These are phyloP conservation scores for Luehdorfia chinensis DNA, from an alignment of 1,140 invertebrate genomes.

Conservation along the genomic window DNA sequence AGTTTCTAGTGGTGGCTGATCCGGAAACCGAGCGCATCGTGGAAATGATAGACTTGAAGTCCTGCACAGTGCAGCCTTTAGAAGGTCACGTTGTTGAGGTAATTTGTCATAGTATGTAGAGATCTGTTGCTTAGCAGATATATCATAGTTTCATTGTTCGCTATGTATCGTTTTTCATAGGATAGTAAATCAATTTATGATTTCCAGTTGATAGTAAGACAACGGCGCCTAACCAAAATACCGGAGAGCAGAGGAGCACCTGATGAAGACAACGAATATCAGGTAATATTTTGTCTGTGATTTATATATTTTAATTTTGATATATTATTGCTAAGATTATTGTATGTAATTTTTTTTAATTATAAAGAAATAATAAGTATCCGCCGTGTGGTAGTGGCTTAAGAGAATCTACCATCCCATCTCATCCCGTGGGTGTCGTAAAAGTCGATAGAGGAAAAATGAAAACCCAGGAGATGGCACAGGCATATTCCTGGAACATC, in stretches of 20 bases:
- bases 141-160: background rate
- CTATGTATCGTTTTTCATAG: background rate
- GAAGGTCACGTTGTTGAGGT: constrained; percentile 46
- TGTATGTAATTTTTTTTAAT: no score
- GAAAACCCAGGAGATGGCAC: no score
- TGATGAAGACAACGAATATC: constrained; percentile 44
- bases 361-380: no score
- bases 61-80: constrained; percentile 36
- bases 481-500: no score
- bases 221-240: constrained; percentile 22
- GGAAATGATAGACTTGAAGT: constrained; percentile 57
- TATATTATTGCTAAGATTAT: no score
- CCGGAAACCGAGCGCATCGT: constrained; percentile 43
- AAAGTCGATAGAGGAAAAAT: no score
- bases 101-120: no score
- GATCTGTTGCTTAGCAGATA: background rate
- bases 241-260: constrained; percentile 8
- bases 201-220: constrained; percentile 31
- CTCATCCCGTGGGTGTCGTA: no score
- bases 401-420: no score
- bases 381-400: no score
- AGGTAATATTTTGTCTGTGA: no score
- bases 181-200: background rate
- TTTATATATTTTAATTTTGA: no score
- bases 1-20: constrained; percentile 53